phyloP scores from a whole-genome alignment of 2,113 vertebrate species.

The Phrynocephalus versicolor region DNA sequence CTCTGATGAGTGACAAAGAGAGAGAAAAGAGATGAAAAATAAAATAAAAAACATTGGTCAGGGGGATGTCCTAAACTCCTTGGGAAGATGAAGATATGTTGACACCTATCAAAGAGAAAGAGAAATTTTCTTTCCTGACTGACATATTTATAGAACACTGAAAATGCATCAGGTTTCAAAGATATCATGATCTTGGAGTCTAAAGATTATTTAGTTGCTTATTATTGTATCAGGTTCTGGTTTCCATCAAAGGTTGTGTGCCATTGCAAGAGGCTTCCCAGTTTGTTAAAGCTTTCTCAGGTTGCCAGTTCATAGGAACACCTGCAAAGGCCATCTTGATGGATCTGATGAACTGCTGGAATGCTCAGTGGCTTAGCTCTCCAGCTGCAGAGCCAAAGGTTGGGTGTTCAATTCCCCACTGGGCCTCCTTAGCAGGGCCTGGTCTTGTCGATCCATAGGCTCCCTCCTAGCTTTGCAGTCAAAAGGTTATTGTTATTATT shows the following conservation, averaged over 20 bases:
- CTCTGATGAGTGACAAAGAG: conserved; percentile 11
- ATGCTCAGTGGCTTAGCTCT: no score
- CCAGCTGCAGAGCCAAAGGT: no score
- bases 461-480: no score
- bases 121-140: neutral
- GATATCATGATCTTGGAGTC: no score
- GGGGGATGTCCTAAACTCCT: neutral
- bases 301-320: neutral
- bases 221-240: neutral
- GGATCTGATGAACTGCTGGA: no score
- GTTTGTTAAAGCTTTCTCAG: neutral
- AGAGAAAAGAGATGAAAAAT: neutral
- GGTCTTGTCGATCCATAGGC: no score
- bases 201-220: neutral
- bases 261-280: neutral
- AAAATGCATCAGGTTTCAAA: neutral
- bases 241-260: neutral
- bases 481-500: no score
- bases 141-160: neutral
- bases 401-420: no score
- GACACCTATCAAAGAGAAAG: neutral
- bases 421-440: no score
- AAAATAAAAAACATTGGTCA: no score
- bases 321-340: neutral
- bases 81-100: neutral